Evolutionary conservation across 2,888 invertebrate genomes (phyloP), one percentile per base, ranked within the genome.

Genomic region (Coenonympha glycerion): DNA sequence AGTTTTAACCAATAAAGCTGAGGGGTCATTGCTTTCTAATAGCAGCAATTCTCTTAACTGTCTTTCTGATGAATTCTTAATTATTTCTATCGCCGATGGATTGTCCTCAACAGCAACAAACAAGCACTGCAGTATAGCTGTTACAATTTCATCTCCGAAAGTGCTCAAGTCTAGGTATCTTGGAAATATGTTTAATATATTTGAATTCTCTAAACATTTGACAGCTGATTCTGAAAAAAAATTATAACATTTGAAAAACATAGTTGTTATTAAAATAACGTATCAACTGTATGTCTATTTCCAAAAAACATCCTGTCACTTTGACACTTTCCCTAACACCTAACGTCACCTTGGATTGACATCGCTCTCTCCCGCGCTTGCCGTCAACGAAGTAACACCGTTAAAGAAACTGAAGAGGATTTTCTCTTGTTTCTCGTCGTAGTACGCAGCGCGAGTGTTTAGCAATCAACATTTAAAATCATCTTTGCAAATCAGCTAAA

Each of bases 21-120:
- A 67, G n/a, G 84, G 76, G n/a, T 79, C 75, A 59, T 61, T 74
- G 6, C 79, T 80, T 33, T 85, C 82, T 18, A 85, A 56, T 21
- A 67, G 68, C 13, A 90, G 64, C 8, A 90, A 62, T 11, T 68
- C 59, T 62, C 81, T 80, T 11, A 88, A 65, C 24, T 87, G 73
- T 31, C 74, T 79, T 41, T 85, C 82, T 37, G 88, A 85, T 41
- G 78, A 82, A 15, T 76, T 66, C 59, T 87, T 86, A n/a, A 92
- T 76, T 59, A 89, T 84, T 24, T 76, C 73, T 69, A 89, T 85
- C 0, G 90, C 90, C 50, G 75, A 69, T 0, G 87, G 76, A 73
- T 93, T 93, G 57, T 93, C 92, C 76, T 94, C 94, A 0, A 92
- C 89, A 31, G 93, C 88, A 3, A 92, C 92, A 63, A 92, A 87